Evolutionary conservation across 1,140 invertebrate species (phyloP).

Genomic region (Conus ventricosus): DNA sequence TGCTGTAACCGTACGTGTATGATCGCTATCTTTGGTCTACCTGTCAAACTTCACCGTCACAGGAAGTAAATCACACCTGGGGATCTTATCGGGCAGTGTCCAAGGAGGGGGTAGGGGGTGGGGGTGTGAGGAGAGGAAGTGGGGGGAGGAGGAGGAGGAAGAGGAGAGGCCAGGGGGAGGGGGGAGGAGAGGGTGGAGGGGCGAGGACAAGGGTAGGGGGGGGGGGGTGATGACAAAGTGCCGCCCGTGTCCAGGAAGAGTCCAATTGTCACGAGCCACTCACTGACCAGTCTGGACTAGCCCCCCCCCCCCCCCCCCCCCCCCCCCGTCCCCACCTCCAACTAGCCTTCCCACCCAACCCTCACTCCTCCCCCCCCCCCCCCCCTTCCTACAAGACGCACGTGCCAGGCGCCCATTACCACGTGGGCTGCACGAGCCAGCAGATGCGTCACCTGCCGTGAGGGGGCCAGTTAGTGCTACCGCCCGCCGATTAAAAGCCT

Average conservation of each 20-base stretch:
- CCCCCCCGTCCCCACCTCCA: not conserved
- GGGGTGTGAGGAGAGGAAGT: not conserved
- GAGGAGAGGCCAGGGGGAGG: too few species aligned
- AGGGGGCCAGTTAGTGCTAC: conserved; percentile 20
- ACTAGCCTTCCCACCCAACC: not conserved
- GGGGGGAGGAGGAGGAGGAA: not conserved
- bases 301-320: not conserved
- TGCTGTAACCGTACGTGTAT: not conserved
- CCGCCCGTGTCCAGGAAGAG: conserved; percentile 8
- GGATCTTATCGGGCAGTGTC: not conserved
- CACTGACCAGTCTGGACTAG: not conserved
- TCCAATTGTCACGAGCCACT: not conserved
- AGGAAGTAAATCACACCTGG: not conserved
- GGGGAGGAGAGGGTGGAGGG: not conserved
- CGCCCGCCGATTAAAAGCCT: conserved; percentile 19
- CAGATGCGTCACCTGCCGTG: conserved; percentile 24
- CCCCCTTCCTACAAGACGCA: not conserved
- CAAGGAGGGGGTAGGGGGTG: too few species aligned
- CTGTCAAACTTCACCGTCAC: not conserved
- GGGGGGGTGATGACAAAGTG: not conserved
- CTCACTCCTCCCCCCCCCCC: not conserved
- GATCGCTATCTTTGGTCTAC: not conserved
- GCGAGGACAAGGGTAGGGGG: not conserved
- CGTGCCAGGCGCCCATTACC: conserved; percentile 21
- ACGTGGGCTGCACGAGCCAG: conserved; percentile 9